phyloP scores from a whole-genome alignment of 2,797 vertebrate genomes.

The Erethizon dorsatum region DNA sequence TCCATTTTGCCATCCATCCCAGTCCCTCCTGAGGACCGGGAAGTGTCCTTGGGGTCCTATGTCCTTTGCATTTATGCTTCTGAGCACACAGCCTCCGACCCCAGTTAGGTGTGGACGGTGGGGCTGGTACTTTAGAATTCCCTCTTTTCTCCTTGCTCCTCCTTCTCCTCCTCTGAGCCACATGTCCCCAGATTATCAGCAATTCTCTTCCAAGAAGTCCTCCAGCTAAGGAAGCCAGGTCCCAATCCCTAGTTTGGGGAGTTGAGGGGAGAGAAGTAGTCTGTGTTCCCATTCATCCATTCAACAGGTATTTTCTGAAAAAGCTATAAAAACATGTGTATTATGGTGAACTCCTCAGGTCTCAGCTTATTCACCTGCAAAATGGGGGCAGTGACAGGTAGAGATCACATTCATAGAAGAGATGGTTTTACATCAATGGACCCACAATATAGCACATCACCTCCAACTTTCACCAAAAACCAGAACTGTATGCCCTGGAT shows the following conservation, averaged over 20 bases:
- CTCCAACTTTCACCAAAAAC: background rate
- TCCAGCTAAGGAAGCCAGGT: background rate
- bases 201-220: background rate
- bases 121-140: background rate
- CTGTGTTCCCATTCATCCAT: background rate
- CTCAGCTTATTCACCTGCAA: conserved; percentile 12
- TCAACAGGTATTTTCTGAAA: conserved; percentile 57
- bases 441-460: background rate
- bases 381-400: background rate
- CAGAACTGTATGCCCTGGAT: background rate
- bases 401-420: background rate
- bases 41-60: background rate
- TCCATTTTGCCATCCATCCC: background rate
- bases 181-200: background rate
- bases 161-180: background rate
- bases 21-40: background rate
- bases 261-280: too few species aligned
- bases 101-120: accelerated
- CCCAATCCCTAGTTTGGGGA: background rate
- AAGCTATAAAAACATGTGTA: background rate
- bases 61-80: background rate
- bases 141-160: background rate
- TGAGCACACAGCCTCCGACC: background rate
- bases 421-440: background rate
- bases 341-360: background rate